A percentile compares a stretch with the other conserved stretches of the same genome.
phyloP scores from a whole-genome alignment of 92 coral and sea anemone species.

The Parazoanthus darwini region DNA sequence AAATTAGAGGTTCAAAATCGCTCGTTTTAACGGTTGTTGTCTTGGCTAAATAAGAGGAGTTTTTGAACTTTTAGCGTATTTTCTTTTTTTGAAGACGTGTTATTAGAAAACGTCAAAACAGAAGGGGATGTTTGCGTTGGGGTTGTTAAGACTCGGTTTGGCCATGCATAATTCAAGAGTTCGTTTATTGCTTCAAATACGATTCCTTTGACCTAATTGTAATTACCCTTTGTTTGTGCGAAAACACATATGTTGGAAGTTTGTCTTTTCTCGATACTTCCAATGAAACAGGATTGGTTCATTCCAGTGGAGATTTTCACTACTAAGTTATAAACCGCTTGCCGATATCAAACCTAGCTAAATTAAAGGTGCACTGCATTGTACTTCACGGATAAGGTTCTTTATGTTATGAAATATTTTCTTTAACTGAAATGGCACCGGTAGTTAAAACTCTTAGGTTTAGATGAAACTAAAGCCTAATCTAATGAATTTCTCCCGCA shows the following conservation, averaged over 20 bases:
- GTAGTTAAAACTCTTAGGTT: conserved; percentile 4
- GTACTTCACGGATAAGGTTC: neutral
- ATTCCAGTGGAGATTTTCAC: neutral
- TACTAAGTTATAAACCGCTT: neutral
- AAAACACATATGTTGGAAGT: conserved; percentile 18
- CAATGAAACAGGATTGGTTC: neutral
- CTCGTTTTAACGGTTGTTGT: neutral
- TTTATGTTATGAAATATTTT: neutral
- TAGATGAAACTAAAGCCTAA: neutral
- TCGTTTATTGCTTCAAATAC: conserved; percentile 37
- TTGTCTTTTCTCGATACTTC: conserved; percentile 32
- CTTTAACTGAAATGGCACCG: neutral
- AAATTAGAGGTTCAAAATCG: neutral
- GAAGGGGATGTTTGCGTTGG: conserved; percentile 14
- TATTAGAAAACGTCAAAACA: conserved; percentile 11
- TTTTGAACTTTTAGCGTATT: neutral
- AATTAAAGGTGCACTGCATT: neutral
- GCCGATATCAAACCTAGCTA: neutral
- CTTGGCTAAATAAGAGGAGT: neutral
- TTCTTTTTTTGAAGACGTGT: neutral
- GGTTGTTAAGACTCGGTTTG: conserved; percentile 29
- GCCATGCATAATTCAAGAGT: conserved; percentile 20
- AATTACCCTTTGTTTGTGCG: conserved; percentile 31
- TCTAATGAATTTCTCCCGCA: conserved; percentile 11
- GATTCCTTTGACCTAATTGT: conserved; percentile 25